These are phyloP conservation scores for Sebastes oblongus DNA, from an alignment of 2,797 vertebrate species.

Conservation along the genomic window DNA sequence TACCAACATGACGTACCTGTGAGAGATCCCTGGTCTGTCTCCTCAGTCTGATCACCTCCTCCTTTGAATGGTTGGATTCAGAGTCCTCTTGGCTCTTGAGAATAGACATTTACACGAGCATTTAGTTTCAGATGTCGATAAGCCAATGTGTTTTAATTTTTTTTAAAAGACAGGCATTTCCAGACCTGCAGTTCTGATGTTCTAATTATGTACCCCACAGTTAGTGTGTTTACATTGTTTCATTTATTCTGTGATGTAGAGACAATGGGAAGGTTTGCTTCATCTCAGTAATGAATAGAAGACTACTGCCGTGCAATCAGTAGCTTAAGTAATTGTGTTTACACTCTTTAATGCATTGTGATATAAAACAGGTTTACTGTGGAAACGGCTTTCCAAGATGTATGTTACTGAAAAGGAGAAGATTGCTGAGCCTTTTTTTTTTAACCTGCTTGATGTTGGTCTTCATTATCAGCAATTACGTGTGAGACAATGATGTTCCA, in stretches of 20 bases:
- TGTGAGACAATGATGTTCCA: background rate
- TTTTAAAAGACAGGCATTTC: background rate
- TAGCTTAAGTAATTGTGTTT: background rate
- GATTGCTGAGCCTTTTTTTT: background rate
- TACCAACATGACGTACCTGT: conserved; percentile 57
- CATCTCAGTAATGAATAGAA: background rate
- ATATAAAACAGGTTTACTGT: background rate
- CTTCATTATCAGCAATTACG: background rate
- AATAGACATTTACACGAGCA: background rate
- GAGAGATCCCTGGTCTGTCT: conserved; percentile 63
- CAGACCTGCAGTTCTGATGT: background rate
- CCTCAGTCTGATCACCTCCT: conserved; percentile 74
- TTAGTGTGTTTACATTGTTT: background rate
- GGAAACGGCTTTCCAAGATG: background rate
- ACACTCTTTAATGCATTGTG: no score
- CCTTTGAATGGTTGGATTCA: conserved; percentile 60
- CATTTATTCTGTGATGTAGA: background rate
- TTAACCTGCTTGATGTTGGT: background rate
- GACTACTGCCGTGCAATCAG: background rate
- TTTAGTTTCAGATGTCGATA: background rate
- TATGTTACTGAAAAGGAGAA: background rate
- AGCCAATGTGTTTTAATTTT: background rate
- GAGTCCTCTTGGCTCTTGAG: conserved; percentile 72
- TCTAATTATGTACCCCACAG: background rate
- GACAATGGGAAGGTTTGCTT: background rate